Conservation (phyloP, 2,797 vertebrate genomes). For the Arnoldichthys spilopterus region DNA sequence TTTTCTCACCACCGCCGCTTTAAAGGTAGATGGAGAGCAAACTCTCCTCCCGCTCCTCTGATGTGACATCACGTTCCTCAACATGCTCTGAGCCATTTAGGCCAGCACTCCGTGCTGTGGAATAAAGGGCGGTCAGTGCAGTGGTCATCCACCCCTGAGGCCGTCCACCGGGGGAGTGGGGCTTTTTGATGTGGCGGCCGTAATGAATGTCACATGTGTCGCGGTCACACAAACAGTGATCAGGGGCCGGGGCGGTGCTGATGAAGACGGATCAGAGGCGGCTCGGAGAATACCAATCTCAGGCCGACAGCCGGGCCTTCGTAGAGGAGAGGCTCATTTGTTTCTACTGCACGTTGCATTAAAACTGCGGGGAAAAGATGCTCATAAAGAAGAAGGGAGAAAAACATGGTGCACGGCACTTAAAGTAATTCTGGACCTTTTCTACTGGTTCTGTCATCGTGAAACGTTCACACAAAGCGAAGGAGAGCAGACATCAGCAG, state of each 20-base stretch:
- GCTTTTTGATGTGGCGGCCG: constrained; percentile 1
- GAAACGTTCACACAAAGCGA: no score
- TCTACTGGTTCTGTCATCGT: no score
- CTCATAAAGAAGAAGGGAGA: no score
- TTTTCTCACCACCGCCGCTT: no score
- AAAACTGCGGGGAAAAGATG: no score
- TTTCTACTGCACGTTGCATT: no score
- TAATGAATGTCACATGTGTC: constrained; percentile 45
- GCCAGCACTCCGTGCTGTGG: neutral
- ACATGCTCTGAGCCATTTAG: constrained; percentile 21
- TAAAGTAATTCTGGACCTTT: no score
- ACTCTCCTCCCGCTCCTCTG: no score
- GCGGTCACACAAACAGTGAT: constrained; percentile 40
- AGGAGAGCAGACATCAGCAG: no score
- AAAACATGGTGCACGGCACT: no score
- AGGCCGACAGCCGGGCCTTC: neutral
- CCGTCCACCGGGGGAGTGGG: neutral
- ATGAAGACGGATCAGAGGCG: constrained; percentile 13
- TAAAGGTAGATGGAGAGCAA: no score
- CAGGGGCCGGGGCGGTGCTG: constrained; percentile 2
- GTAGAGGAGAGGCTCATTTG: no score
- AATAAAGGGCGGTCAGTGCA: neutral
- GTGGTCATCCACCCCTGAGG: neutral
- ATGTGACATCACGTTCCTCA: neutral
- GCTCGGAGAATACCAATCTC: neutral